Evolutionary conservation across 2,113 vertebrate species (phyloP).

Genomic region (Indicator maculatus): DNA sequence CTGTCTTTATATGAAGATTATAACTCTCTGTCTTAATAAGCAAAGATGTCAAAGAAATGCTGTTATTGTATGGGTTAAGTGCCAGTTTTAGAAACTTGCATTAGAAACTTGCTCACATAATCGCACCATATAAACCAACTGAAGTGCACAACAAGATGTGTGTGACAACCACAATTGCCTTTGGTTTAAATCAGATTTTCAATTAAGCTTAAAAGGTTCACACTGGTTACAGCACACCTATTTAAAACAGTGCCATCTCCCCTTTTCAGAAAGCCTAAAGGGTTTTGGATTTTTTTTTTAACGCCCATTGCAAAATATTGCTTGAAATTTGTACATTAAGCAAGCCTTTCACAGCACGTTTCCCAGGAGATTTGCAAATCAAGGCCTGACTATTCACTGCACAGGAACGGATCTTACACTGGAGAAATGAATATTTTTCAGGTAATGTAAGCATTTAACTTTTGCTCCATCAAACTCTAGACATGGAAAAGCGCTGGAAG

Average conservation of each 20-base stretch:
- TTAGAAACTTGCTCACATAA: not conserved
- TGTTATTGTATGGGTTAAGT: not conserved
- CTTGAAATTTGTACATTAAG: conserved; percentile 44
- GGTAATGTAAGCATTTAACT: conserved; percentile 63
- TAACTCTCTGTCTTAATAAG: not conserved
- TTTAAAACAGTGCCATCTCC: not conserved
- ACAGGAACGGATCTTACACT: conserved; percentile 28
- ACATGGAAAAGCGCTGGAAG: conserved; percentile 39
- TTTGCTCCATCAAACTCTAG: conserved; percentile 50
- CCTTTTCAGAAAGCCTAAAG: conserved; percentile 18
- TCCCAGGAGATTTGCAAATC: conserved; percentile 63
- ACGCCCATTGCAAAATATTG: conserved; percentile 16
- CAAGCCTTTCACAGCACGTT: conserved; percentile 36
- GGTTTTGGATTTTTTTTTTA: not conserved
- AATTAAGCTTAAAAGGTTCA: not conserved
- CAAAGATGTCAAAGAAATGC: not conserved
- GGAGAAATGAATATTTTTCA: conserved; percentile 46
- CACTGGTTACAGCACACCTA: not conserved
- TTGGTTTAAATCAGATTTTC: conserved; percentile 26
- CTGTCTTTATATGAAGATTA: not conserved
- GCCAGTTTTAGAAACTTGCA: not conserved
- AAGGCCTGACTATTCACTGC: conserved; percentile 30
- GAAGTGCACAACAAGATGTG: not conserved
- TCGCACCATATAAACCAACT: not conserved
- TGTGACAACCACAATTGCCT: not conserved